Percentiles rank a stretch among this genome's conserved stretches.
phyloP scores from a whole-genome alignment of 2,113 vertebrate species.

The Phaethon lepturus region DNA sequence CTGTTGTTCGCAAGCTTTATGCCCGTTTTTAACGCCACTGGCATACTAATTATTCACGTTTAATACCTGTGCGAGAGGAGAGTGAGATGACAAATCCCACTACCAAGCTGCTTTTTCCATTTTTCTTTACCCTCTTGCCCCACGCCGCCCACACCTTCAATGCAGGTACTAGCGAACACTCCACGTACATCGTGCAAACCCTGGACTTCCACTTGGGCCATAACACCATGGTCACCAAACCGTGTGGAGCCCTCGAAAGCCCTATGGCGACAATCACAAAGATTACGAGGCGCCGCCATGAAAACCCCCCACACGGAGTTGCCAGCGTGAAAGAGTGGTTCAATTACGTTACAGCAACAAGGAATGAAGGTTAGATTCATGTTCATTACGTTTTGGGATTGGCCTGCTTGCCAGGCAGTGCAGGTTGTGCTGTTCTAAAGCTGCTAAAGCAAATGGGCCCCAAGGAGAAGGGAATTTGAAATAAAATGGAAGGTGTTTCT shows the following conservation, averaged over 20 bases:
- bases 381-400: background rate
- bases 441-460: background rate
- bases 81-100: background rate
- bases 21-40: background rate
- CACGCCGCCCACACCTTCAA: background rate
- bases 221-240: constrained; percentile 98
- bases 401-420: background rate
- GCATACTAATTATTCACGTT: background rate
- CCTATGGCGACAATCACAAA: constrained; percentile 99
- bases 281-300: constrained; percentile 93
- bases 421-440: background rate
- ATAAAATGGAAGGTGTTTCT: background rate
- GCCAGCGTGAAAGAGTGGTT: constrained; percentile 99
- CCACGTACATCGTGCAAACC: constrained; percentile 96
- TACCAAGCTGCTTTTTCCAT: background rate
- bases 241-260: constrained; percentile 94
- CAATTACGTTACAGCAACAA: constrained; percentile 95
- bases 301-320: constrained; percentile 96
- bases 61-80: background rate
- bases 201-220: constrained; percentile 97
- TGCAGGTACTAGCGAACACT: constrained; percentile 91
- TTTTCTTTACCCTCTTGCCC: background rate
- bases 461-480: background rate
- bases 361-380: constrained; percentile 88
- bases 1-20: background rate